Base-by-base conservation (phyloP, 2,113 vertebrate species). In the Centropus bengalensis region DNA sequence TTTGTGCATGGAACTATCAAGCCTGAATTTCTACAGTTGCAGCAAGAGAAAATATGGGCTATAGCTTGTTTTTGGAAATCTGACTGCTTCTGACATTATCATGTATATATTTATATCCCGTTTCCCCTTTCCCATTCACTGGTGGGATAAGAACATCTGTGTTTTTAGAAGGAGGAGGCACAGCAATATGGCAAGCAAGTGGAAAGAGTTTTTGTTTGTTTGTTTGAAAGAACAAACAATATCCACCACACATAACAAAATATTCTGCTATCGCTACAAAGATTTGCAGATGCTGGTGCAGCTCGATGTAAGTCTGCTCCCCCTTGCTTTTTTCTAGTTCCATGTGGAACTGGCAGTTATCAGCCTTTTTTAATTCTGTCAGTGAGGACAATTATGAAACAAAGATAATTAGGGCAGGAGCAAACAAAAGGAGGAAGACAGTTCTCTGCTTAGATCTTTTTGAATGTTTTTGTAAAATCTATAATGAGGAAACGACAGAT, bases 401-500 rank as follows among this genome's bases (percentile, higher is more conserved):
- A 97, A 97, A 96, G 97, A 94, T 96, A 97, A 97, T 97, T 97
- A 97, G 81, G 77, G 84, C 45, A 80, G 54, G 69, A 96, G 75
- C 85, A 97, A 97, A 98, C 98, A 97, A 98, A 98, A 98, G 97
- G 84, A 96, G 94, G 96, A 97, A 97, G 97, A 97, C 95, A 97
- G 96, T 96, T 95, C 78, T 95, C 97, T 98, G 98, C 98, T 98
- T 98, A 98, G 98, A 98, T 99, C 98, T 98, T 98, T 98, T 97
- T 98, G 86, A 97, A 98, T 95, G 97, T 98, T 98, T 98, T 97
- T 98, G 97, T 98, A 97, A 98, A 98, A 98, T 98, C 97, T 97
- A 98, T 98, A 99, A 98, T 99, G 98, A 98, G 97, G 96, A 97
- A 98, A 98, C 99, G 98, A 99, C 98, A 99, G 98, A 98, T 98